Percentiles rank a stretch among this genome's conserved stretches.
These are phyloP conservation scores for Dasypogon diadema DNA, from an alignment of 2,888 invertebrate genomes.

Conservation along the genomic window DNA sequence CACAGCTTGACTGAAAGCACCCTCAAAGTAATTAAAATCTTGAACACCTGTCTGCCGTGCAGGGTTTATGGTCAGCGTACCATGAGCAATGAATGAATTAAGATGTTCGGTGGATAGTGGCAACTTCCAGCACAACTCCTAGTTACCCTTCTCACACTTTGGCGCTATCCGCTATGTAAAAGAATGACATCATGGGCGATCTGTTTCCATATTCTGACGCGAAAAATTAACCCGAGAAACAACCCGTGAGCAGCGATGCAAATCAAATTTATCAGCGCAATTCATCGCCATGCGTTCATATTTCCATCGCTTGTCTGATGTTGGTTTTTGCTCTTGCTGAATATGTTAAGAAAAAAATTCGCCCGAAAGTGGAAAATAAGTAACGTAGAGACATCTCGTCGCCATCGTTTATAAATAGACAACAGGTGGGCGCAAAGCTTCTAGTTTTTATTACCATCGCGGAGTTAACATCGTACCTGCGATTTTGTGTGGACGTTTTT, in stretches of 20 bases:
- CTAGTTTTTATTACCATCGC: slow-evolving; percentile 49
- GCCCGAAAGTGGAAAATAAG: slow-evolving; percentile 27
- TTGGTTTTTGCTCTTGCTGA: slow-evolving; percentile 22
- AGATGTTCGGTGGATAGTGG: slow-evolving; percentile 47
- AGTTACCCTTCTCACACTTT: slow-evolving; percentile 33
- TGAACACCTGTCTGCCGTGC: slow-evolving; percentile 43
- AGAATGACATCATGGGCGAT: slow-evolving; percentile 47
- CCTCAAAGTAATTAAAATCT: slow-evolving; percentile 50
- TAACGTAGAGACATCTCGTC: slow-evolving; percentile 38
- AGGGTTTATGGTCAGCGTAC: slow-evolving; percentile 44
- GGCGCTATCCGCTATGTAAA: not conserved
- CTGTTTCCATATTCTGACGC: not conserved
- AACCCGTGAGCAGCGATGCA: slow-evolving; percentile 52
- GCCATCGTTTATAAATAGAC: slow-evolving; percentile 52
- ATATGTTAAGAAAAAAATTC: slow-evolving; percentile 1
- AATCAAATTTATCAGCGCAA: slow-evolving; percentile 49
- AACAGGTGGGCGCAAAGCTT: slow-evolving; percentile 25
- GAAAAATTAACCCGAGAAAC: slow-evolving; percentile 39
- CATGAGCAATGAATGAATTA: slow-evolving; percentile 53
- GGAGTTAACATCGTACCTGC: slow-evolving; percentile 1
- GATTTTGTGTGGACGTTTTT: slow-evolving; percentile 10
- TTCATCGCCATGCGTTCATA: slow-evolving; percentile 44
- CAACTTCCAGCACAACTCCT: not conserved
- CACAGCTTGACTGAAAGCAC: slow-evolving; percentile 43
- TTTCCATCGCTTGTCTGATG: slow-evolving; percentile 10